A percentile compares a stretch with the other conserved stretches of the same genome.
Conservation (phyloP, 1,140 invertebrate species). For the Caenorhabditis briggsae region DNA sequence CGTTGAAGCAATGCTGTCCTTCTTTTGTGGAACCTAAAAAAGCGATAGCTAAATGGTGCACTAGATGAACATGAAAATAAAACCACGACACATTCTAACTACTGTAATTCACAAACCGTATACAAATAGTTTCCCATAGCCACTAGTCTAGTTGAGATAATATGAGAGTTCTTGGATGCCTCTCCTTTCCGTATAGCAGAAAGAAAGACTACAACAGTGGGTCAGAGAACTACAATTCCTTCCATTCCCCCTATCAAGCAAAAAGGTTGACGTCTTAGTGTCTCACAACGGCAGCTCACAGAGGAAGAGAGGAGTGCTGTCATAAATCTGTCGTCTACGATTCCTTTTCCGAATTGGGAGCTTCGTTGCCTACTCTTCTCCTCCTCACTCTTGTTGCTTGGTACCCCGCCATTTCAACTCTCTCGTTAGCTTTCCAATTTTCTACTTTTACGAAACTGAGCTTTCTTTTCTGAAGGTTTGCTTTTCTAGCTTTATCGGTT, state of each 20-base stretch:
- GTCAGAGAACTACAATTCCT: neutral
- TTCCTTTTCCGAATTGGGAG: neutral
- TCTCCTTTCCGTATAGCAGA: neutral
- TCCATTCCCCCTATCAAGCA: neutral
- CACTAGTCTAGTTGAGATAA: too few species aligned
- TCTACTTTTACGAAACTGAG: too few species aligned
- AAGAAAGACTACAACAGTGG: neutral
- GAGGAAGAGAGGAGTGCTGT: neutral
- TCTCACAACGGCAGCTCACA: neutral
- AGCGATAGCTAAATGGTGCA: neutral
- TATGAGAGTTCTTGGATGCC: too few species aligned
- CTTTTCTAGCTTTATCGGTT: too few species aligned
- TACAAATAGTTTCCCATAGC: too few species aligned
- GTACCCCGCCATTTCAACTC: constrained; percentile 8
- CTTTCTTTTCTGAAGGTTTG: too few species aligned
- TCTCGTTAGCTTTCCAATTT: neutral
- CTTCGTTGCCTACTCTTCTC: neutral
- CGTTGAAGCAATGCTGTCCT: constrained; percentile 22
- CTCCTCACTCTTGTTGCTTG: neutral
- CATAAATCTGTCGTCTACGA: constrained; percentile 23
- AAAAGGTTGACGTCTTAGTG: neutral
- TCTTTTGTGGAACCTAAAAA: constrained; percentile 35
- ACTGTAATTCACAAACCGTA: neutral
- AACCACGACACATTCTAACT: too few species aligned
- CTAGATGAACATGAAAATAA: too few species aligned